Evolutionary conservation across 2,888 invertebrate genomes (phyloP), one percentile per base, ranked within the genome.

Genomic region (Cryptocephalus moraei): DNA sequence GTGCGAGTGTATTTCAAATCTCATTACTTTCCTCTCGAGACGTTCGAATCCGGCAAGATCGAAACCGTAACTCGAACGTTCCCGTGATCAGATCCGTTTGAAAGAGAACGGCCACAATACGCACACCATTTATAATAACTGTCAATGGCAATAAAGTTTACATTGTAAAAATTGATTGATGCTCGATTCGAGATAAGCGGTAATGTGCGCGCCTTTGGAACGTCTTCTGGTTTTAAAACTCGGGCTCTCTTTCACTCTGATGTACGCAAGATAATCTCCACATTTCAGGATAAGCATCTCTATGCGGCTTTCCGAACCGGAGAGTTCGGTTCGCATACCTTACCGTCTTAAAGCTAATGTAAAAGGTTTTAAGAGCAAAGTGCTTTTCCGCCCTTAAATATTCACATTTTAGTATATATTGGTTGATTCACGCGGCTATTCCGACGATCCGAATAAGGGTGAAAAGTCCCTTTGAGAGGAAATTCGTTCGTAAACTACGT

Each of bases 111-210:
- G 31, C 39, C 34, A 34, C 31, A 51, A 47, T 47, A 51, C 47
- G 53, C 47, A 48, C 56, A 63, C 64, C 65, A 65, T 66, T 66
- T 65, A 66, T 66, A 64, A 66, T 59, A 62, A 57, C 57, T 61
- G 66, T 66, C 66, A 66, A 62, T 65, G 59, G 61, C 62, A 66
- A 66, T 66, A 66, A 63, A 63, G 63, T 63, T 58, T 57, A 62
- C 60, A 66, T 66, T 66, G 65, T 66, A 57, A 59, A 51, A 46
- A 44, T 54, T 66, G 66, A 66, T 65, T 64, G 63, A 66, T 63
- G 60, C 49, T 48, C 53, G 53, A 55, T 61, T 54, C 56, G 51
- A 54, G 22, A 22, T 22, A 22, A 22, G 57, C 39, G 39, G 57
- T 58, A 56, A 60, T 52, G 51, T 53, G 47, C 41, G 48, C 45